Evolutionary conservation across 2,113 vertebrate genomes (phyloP), one percentile per base, ranked within the genome.

Genomic region (Callopanchax toddi): DNA sequence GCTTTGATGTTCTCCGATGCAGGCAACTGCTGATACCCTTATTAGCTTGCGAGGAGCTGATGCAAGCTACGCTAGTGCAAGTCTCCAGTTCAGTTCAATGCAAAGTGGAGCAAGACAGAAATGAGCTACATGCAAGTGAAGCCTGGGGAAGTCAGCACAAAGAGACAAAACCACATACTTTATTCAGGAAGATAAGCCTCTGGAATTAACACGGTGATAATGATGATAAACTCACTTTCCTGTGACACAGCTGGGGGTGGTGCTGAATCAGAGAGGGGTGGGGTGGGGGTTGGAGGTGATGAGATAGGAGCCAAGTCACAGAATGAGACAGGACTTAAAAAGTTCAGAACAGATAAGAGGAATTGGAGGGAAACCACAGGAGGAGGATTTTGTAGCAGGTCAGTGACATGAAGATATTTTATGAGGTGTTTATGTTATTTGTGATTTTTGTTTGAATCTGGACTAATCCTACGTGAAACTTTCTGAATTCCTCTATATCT

Each of bases 1-100:
- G 64, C 89, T 93, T 92, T 93, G 89, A 92, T 89, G 89, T 92
- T 89, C 81, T 76, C 79, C 70, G 70, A 82, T 83, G 85, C 84
- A 86, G 86, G 87, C 86, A 89, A 85, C 78, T 82, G 78, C 88
- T 81, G 83, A 89, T 89, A 89, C 88, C 90, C 89, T 83, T 72
- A 89, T 91, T 92, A 92, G 89, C 88, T 88, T 69, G 85, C 79
- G 79, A 68, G 55, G 77, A 76, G 85, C 87, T 91, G 87, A 91
- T 84, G 89, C 82, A 84, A 89, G 87, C 76, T 82, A 59, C 17
- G 59, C 78, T 75, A 71, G 72, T 49, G 60, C 79, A 72, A 75
- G 50, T 49, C 59, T 59, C 6, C 3, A 11, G 48, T 81, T 83
- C 21, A 81, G 71, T 81, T 74, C 59, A 42, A 70, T 60, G 49